These are phyloP conservation scores for Coelinius sp. DNA, from an alignment of 2,888 invertebrate species.

Conservation along the genomic window DNA sequence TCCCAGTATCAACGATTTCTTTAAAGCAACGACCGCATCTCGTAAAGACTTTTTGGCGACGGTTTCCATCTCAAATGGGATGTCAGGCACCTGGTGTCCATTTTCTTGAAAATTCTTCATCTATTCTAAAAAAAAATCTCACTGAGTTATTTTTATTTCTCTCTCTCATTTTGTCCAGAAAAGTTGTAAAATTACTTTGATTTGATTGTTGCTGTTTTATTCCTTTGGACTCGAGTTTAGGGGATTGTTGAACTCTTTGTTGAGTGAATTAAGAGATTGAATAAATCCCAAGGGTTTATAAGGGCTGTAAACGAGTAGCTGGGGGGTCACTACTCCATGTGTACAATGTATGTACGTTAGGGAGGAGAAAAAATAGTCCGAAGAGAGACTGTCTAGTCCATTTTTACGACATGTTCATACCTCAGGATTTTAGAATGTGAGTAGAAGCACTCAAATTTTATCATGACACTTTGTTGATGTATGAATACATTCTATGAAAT, in stretches of 20 bases:
- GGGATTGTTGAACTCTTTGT: neutral
- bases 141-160: neutral
- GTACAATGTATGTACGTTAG: conserved; percentile 16
- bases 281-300: conserved; percentile 8
- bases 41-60: conserved; percentile 40
- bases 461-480: conserved; percentile 69
- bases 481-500: conserved; percentile 55
- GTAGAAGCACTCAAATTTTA: conserved; percentile 64
- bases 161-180: neutral
- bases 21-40: conserved; percentile 42
- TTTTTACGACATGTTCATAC: conserved; percentile 38
- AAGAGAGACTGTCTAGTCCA: conserved; percentile 38
- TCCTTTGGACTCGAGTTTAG: neutral
- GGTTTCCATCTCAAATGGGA: conserved; percentile 9
- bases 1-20: conserved; percentile 28
- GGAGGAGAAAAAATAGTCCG: conserved; percentile 37
- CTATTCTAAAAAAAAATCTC: neutral
- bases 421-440: conserved; percentile 38
- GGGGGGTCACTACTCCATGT: conserved; percentile 3
- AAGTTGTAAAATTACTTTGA: neutral
- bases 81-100: conserved; percentile 31
- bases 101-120: neutral
- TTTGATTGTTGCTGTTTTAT: neutral
- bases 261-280: conserved; percentile 19
- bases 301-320: conserved; percentile 6